Evolutionary conservation across 2,888 invertebrate genomes (phyloP).

Genomic region (Imbricaverruca yamaguchii): DNA sequence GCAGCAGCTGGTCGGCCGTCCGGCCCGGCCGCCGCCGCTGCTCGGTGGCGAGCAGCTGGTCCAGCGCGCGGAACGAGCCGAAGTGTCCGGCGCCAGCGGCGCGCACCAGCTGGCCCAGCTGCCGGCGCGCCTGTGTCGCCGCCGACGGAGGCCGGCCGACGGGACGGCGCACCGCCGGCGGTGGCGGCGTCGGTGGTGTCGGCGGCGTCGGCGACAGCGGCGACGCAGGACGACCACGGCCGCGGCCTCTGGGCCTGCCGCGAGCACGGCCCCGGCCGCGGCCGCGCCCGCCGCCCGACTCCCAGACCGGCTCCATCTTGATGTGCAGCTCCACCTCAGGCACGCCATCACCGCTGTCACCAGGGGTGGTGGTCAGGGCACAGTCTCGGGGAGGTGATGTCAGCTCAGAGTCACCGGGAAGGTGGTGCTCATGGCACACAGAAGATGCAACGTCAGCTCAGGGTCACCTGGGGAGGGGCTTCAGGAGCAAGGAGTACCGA

Average conservation of each 20-base stretch:
- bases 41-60: not conserved
- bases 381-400: too few relatives aligned
- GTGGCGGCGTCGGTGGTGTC: too few relatives aligned
- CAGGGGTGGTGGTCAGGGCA: too few relatives aligned
- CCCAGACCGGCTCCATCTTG: not conserved
- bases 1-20: constrained; percentile 19
- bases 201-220: not conserved
- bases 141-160: not conserved
- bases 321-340: constrained; percentile 20
- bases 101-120: not conserved
- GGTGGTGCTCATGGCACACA: too few relatives aligned
- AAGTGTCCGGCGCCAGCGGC: constrained; percentile 9
- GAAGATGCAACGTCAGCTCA: too few relatives aligned
- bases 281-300: not conserved
- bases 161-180: not conserved
- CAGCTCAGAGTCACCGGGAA: too few relatives aligned
- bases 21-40: too few relatives aligned
- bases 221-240: not conserved
- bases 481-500: too few relatives aligned
- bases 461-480: too few relatives aligned
- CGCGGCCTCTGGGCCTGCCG: not conserved
- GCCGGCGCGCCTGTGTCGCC: not conserved
- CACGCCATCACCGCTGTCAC: constrained; percentile 6
- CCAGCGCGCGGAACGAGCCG: constrained; percentile 1
- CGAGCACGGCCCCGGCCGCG: not conserved